Conservation (phyloP, 2,888 invertebrate species). For the Dasysyrphus tricinctus region DNA sequence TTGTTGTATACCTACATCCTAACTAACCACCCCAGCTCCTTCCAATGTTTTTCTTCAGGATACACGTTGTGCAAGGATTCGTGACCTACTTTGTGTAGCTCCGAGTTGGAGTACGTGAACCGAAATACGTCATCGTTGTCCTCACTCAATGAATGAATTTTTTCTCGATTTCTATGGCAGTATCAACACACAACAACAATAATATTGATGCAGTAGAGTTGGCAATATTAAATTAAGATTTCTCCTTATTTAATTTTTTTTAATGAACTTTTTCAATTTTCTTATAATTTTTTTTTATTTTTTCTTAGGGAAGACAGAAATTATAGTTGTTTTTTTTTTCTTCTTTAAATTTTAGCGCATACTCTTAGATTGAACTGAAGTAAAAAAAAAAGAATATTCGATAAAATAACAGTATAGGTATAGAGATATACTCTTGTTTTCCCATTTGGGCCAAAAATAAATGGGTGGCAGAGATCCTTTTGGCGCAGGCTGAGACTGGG, state of each 20-base stretch:
- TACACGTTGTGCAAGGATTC: slow-evolving; percentile 60
- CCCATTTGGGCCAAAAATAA: slow-evolving; percentile 27
- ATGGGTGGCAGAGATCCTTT: slow-evolving; percentile 49
- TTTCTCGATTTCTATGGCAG: slow-evolving; percentile 45
- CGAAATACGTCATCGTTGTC: slow-evolving; percentile 73
- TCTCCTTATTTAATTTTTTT: background rate
- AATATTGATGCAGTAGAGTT: background rate
- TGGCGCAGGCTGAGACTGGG: slow-evolving; percentile 61
- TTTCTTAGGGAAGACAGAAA: background rate
- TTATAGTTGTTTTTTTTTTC: background rate
- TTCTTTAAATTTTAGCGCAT: slow-evolving; percentile 54
- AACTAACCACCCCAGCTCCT: background rate
- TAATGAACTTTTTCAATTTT: slow-evolving; percentile 14
- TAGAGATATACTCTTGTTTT: background rate
- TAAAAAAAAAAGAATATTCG: slow-evolving; percentile 5
- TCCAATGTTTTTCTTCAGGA: background rate
- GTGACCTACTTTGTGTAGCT: slow-evolving; percentile 70
- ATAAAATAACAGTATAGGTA: slow-evolving; percentile 22
- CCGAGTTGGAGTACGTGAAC: slow-evolving; percentile 65
- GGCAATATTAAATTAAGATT: slow-evolving; percentile 18
- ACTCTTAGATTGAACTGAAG: slow-evolving; percentile 48
- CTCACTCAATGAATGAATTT: slow-evolving; percentile 75
- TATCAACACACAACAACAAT: slow-evolving; percentile 8
- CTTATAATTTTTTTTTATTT: background rate
- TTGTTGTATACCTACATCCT: background rate